phyloP scores from a whole-genome alignment of 2,113 vertebrate genomes.

The Lonchura striata region DNA sequence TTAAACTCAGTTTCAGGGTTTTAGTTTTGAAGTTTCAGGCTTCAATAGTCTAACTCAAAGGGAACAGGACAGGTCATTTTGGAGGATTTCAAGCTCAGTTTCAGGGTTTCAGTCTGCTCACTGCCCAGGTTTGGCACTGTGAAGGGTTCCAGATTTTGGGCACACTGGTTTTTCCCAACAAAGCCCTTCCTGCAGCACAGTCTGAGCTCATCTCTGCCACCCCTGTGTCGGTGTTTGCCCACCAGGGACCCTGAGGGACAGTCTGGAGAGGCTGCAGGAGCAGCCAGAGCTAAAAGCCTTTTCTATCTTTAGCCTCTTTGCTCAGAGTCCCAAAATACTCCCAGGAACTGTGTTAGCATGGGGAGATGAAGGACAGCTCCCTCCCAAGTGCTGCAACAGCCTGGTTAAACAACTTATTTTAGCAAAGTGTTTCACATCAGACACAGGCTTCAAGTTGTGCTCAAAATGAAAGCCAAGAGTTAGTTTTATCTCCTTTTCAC shows the following conservation, averaged over 20 bases:
- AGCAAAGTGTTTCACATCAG: not conserved
- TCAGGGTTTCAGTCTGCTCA: not conserved
- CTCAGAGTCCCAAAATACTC: conserved; percentile 42
- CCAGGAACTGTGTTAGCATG: not conserved
- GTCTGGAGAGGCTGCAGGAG: not conserved
- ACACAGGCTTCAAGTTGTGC: not conserved
- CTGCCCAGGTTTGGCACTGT: not conserved
- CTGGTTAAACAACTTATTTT: not conserved
- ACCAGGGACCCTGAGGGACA: not conserved
- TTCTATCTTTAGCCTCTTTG: conserved; percentile 45
- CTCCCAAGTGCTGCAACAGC: not conserved
- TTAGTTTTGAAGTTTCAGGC: not conserved
- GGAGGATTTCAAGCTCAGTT: not conserved
- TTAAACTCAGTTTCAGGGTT: not conserved
- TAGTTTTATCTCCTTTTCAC: not conserved
- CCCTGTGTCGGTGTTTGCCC: not conserved
- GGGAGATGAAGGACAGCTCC: not conserved
- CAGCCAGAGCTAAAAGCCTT: not conserved
- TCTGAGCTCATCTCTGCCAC: not conserved
- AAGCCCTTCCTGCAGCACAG: not conserved
- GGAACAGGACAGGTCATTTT: not conserved
- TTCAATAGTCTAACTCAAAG: not conserved
- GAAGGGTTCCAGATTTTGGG: not conserved
- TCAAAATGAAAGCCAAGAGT: not conserved
- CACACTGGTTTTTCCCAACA: not conserved